Conservation (phyloP, 2,888 invertebrate genomes). For the Platerodrilus igneus region DNA sequence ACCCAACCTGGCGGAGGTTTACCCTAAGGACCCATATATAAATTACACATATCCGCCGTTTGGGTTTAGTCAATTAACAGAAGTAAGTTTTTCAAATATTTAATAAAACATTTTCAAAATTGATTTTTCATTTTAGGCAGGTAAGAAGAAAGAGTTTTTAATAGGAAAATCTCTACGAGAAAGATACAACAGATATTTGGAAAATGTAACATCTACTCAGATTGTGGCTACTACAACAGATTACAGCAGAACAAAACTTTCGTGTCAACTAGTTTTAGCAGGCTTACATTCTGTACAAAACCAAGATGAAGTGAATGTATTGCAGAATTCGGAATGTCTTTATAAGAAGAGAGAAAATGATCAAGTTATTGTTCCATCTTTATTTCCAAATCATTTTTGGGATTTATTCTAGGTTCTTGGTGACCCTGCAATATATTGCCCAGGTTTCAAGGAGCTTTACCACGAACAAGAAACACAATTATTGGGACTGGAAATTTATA, state of each 20-base stretch:
- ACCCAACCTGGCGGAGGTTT: conserved; percentile 57
- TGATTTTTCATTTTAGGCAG: conserved; percentile 42
- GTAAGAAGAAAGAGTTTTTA: conserved; percentile 58
- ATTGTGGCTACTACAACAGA: conserved; percentile 57
- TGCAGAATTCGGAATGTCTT: conserved; percentile 38
- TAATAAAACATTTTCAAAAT: background rate
- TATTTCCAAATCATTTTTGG: too few species aligned
- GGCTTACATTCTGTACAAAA: conserved; percentile 59
- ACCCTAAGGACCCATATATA: conserved; percentile 62
- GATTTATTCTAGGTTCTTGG: conserved; percentile 31
- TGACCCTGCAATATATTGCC: conserved; percentile 32
- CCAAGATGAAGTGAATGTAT: conserved; percentile 49
- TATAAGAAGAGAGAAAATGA: conserved; percentile 31
- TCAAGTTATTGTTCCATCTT: too few species aligned
- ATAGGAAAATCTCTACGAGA: conserved; percentile 59
- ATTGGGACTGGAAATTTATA: background rate
- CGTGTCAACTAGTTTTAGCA: conserved; percentile 61
- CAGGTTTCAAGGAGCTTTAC: conserved; percentile 27
- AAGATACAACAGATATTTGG: conserved; percentile 58
- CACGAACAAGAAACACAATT: conserved; percentile 20
- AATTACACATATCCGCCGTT: conserved; percentile 63
- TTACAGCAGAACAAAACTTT: conserved; percentile 67
- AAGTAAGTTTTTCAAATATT: conserved; percentile 55
- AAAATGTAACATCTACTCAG: conserved; percentile 55
- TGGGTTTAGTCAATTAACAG: conserved; percentile 73